phyloP scores from a whole-genome alignment of 2,113 vertebrate genomes.

The Salminus brasiliensis region DNA sequence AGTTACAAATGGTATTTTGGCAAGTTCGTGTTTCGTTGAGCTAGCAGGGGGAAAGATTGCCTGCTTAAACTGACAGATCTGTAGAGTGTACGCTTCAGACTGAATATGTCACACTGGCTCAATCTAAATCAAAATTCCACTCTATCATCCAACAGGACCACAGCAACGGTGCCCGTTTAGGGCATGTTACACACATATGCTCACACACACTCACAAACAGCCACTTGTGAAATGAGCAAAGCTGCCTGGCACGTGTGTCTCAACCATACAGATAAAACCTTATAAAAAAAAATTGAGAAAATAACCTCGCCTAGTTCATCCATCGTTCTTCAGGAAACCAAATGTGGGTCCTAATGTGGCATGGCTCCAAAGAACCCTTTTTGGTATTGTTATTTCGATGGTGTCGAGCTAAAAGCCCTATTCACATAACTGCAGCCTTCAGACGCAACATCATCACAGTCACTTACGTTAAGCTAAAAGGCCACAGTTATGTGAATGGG shows the following conservation, averaged over 20 bases:
- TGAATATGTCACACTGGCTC: slow-evolving; percentile 28
- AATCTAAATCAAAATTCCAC: slow-evolving; percentile 18
- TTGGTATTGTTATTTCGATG: too few relatives aligned
- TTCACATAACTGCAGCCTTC: too few relatives aligned
- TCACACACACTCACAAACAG: slow-evolving; percentile 26
- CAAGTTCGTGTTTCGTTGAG: slow-evolving; percentile 64
- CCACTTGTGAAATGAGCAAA: slow-evolving; percentile 9
- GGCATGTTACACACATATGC: background rate
- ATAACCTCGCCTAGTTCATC: too few relatives aligned
- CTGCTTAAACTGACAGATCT: slow-evolving; percentile 65
- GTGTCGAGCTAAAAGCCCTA: too few relatives aligned
- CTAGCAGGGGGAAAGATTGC: slow-evolving; percentile 48
- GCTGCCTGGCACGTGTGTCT: background rate
- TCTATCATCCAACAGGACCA: slow-evolving; percentile 23
- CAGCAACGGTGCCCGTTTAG: slow-evolving; percentile 13
- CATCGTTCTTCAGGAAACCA: too few relatives aligned
- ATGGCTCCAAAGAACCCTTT: too few relatives aligned
- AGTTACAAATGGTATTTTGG: slow-evolving; percentile 68
- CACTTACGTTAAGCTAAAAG: too few relatives aligned
- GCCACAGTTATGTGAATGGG: too few relatives aligned
- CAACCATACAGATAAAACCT: background rate
- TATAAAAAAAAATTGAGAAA: too few relatives aligned
- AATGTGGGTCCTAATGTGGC: too few relatives aligned
- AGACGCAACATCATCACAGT: too few relatives aligned
- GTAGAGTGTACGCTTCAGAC: slow-evolving; percentile 40